Conservation (phyloP, 1,140 invertebrate species). For the Drosophila truncata region DNA sequence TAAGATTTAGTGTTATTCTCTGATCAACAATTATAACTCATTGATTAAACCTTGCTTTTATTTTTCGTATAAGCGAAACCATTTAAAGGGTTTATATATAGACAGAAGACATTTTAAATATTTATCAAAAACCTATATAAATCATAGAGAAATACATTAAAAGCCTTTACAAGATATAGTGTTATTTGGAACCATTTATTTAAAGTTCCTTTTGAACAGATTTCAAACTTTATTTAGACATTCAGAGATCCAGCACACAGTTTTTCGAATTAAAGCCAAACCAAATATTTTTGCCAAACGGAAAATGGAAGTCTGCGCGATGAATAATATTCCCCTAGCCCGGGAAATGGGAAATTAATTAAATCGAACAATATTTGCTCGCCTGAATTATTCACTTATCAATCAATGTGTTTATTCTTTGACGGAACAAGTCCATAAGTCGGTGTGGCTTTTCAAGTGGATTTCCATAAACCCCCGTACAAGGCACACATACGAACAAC, state of each 20-base stretch:
- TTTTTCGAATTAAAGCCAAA: slow-evolving; percentile 17
- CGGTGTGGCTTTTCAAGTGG: slow-evolving; percentile 65
- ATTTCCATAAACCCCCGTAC: slow-evolving; percentile 57
- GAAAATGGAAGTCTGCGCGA: slow-evolving; percentile 8
- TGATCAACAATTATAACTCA: background rate
- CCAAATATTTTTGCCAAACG: slow-evolving; percentile 16
- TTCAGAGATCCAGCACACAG: background rate
- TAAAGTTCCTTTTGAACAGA: background rate
- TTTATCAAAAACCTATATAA: background rate
- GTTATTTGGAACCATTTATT: background rate
- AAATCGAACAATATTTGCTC: slow-evolving; percentile 48
- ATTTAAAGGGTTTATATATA: background rate
- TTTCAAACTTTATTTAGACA: background rate
- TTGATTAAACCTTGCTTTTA: slow-evolving; percentile 4
- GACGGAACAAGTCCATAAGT: slow-evolving; percentile 53
- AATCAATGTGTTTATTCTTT: slow-evolving; percentile 67
- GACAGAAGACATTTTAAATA: background rate
- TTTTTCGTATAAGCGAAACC: background rate
- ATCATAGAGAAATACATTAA: slow-evolving; percentile 1
- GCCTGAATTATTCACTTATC: slow-evolving; percentile 58
- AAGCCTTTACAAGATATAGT: background rate
- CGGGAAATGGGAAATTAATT: slow-evolving; percentile 46
- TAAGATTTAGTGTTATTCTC: slow-evolving; percentile 4
- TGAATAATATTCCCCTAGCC: slow-evolving; percentile 25
- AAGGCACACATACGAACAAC: background rate